Evolutionary conservation across 2,888 invertebrate genomes (phyloP).

Genomic region (Melanostoma scalare): DNA sequence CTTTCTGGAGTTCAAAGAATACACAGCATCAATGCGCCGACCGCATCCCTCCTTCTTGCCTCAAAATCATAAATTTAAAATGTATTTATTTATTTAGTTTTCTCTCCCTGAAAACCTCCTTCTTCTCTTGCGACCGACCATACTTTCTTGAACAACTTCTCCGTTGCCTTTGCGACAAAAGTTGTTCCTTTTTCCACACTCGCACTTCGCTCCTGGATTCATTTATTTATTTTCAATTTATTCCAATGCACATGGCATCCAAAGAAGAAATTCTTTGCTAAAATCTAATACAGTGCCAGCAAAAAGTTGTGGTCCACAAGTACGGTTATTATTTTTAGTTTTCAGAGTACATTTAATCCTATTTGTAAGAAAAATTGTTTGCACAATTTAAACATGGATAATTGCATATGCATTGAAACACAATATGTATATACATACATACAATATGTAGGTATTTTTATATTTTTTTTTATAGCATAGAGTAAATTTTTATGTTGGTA

Average conservation of each 20-base stretch:
- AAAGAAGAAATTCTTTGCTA: conserved; percentile 58
- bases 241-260: conserved; percentile 43
- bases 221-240: conserved; percentile 72
- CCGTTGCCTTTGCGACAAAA: conserved; percentile 70
- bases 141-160: conserved; percentile 64
- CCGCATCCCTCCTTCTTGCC: conserved; percentile 70
- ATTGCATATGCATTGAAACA: too few relatives aligned
- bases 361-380: too few relatives aligned
- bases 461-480: too few relatives aligned
- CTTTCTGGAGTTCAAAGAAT: conserved; percentile 59
- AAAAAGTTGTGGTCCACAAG: conserved; percentile 10
- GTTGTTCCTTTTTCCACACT: conserved; percentile 69
- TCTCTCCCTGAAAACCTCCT: conserved; percentile 61
- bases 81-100: conserved; percentile 73
- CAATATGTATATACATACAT: too few relatives aligned
- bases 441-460: too few relatives aligned
- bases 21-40: conserved; percentile 59
- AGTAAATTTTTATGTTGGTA: too few relatives aligned
- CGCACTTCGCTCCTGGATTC: conserved; percentile 67
- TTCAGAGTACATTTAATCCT: too few relatives aligned
- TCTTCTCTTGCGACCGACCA: conserved; percentile 19
- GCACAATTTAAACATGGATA: too few relatives aligned
- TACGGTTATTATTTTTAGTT: too few relatives aligned
- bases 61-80: conserved; percentile 73
- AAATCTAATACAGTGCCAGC: conserved; percentile 40